Percentiles rank a stretch among this genome's conserved stretches.
These are phyloP conservation scores for Excalfactoria chinensis DNA, from an alignment of 2,113 vertebrate species.

Conservation along the genomic window DNA sequence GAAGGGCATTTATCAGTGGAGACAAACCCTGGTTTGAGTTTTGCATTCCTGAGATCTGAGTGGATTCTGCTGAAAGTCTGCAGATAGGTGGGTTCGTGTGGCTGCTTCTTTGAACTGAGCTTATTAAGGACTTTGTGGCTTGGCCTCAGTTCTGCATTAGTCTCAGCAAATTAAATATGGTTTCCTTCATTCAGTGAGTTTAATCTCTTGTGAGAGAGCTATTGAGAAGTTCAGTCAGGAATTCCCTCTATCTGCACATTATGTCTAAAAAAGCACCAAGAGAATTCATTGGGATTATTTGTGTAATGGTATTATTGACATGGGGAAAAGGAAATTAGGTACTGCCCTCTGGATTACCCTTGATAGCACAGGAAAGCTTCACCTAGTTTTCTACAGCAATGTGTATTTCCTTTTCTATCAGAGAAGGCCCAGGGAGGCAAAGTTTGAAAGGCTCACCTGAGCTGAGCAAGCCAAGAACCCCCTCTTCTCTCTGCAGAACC, in stretches of 20 bases:
- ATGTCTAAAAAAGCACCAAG: neutral
- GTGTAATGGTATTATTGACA: neutral
- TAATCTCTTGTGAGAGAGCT: neutral
- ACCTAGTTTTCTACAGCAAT: neutral
- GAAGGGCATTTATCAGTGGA: constrained; percentile 6
- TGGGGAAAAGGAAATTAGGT: neutral
- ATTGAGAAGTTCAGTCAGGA: neutral
- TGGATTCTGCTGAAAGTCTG: constrained; percentile 21
- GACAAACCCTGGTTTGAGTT: neutral
- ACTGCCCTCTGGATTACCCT: neutral
- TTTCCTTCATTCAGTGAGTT: constrained; percentile 7
- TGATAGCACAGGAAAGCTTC: neutral
- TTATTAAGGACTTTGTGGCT: constrained; percentile 29
- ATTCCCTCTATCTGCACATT: neutral
- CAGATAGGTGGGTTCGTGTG: constrained; percentile 8
- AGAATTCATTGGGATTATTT: neutral
- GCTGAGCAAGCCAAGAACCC: neutral
- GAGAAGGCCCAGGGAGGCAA: neutral
- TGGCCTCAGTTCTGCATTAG: constrained; percentile 31
- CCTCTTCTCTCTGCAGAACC: neutral
- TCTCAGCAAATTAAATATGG: constrained; percentile 27
- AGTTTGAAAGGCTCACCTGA: neutral
- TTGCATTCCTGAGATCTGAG: constrained; percentile 18
- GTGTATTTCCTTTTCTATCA: neutral
- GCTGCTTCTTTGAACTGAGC: constrained; percentile 1